Evolutionary conservation across 2,113 vertebrate species (phyloP).

Genomic region (Cebidichthys violaceus): DNA sequence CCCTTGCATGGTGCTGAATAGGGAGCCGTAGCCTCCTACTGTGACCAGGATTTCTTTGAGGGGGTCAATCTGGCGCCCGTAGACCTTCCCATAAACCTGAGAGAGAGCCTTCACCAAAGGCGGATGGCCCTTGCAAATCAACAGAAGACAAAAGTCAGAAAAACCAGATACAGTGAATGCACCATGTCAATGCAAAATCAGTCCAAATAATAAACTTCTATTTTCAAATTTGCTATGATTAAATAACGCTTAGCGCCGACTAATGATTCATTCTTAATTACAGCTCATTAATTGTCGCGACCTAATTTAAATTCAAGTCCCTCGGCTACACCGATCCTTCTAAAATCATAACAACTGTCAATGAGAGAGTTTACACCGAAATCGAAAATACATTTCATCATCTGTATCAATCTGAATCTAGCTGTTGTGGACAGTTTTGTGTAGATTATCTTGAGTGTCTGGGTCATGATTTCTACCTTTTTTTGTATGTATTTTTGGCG

Average conservation of each 20-base stretch:
- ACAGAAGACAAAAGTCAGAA: neutral
- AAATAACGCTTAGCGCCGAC: neutral
- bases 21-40: conserved; percentile 93
- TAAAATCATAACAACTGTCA: neutral
- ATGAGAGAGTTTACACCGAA: too few relatives aligned
- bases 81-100: conserved; percentile 90
- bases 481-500: neutral
- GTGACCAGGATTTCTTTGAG: conserved; percentile 93
- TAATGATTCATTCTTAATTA: neutral
- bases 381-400: too few relatives aligned
- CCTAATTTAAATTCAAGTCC: neutral
- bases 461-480: neutral
- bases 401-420: too few relatives aligned
- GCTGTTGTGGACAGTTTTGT: too few relatives aligned
- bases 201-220: neutral
- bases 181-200: neutral
- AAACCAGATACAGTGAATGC: neutral
- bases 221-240: too few relatives aligned
- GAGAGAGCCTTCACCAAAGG: conserved; percentile 91
- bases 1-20: conserved; percentile 91
- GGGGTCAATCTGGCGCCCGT: conserved; percentile 87
- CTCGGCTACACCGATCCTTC: neutral
- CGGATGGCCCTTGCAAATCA: conserved; percentile 89
- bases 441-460: neutral
- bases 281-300: neutral